A percentile compares a stretch with the other conserved stretches of the same genome.
phyloP scores from a whole-genome alignment of 2,888 invertebrate genomes.

The Melanotus villosus region DNA sequence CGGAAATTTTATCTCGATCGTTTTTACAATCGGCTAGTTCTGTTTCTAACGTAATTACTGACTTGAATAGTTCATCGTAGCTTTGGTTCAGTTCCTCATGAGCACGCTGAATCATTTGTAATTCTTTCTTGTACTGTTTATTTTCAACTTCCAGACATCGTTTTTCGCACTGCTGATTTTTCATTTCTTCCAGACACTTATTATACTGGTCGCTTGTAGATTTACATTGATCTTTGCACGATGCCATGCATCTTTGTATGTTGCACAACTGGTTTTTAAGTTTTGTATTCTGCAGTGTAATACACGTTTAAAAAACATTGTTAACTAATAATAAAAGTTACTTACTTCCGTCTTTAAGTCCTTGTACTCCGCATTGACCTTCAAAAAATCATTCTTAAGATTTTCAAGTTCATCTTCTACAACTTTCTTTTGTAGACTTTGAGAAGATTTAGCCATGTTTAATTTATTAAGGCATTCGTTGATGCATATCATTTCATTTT shows the following conservation, averaged over 20 bases:
- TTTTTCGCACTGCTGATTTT: conserved; percentile 59
- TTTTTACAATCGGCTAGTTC: conserved; percentile 61
- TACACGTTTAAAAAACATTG: too few relatives aligned
- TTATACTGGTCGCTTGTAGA: conserved; percentile 37
- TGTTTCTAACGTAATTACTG: conserved; percentile 59
- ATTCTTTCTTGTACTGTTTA: conserved; percentile 58
- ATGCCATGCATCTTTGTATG: too few relatives aligned
- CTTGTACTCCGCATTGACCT: too few relatives aligned
- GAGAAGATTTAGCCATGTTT: too few relatives aligned
- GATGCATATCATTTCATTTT: conserved; percentile 47
- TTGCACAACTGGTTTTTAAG: too few relatives aligned
- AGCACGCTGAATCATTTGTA: conserved; percentile 58
- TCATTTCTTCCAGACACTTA: conserved; percentile 56
- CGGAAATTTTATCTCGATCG: conserved; percentile 62
- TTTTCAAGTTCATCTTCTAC: too few relatives aligned
- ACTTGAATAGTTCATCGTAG: conserved; percentile 59
- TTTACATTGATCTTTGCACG: background rate
- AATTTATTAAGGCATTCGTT: conserved; percentile 49
- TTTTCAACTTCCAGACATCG: conserved; percentile 58
- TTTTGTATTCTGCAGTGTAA: too few relatives aligned
- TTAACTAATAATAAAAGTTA: too few relatives aligned
- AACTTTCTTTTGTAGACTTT: too few relatives aligned
- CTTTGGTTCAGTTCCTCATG: conserved; percentile 54
- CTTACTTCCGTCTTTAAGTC: too few relatives aligned
- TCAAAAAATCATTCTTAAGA: too few relatives aligned